Evolutionary conservation across 2,888 invertebrate species (phyloP).

Genomic region (Dicycla oo): DNA sequence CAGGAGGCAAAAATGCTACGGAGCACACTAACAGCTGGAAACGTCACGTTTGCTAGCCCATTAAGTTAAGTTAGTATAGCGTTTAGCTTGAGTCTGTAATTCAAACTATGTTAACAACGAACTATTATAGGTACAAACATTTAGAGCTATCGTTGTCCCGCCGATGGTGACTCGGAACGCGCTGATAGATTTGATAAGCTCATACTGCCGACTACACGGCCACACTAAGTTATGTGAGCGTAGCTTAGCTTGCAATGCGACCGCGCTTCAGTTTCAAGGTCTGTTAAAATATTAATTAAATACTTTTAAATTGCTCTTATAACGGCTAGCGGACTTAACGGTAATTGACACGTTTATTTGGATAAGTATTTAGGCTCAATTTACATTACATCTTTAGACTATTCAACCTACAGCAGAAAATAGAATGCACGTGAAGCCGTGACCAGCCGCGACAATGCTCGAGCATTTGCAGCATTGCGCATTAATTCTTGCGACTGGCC

Average conservation of each 20-base stretch:
- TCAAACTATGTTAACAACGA: too few relatives aligned
- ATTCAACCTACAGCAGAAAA: not conserved
- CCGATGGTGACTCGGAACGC: too few relatives aligned
- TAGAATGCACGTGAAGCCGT: not conserved
- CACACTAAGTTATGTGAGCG: not conserved
- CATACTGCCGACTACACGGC: too few relatives aligned
- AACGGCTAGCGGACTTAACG: not conserved
- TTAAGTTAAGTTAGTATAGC: too few relatives aligned
- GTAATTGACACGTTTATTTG: constrained; percentile 28
- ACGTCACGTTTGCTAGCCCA: not conserved
- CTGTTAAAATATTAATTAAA: constrained; percentile 45
- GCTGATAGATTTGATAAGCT: not conserved
- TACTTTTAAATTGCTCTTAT: constrained; percentile 52
- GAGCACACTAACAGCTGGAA: not conserved
- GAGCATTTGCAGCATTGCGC: not conserved
- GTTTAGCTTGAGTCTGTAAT: not conserved
- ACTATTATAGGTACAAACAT: too few relatives aligned
- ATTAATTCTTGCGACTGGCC: not conserved
- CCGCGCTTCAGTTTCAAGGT: constrained; percentile 20
- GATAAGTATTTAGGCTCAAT: not conserved
- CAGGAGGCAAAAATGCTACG: not conserved
- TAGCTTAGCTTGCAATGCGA: constrained; percentile 26
- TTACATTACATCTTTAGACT: not conserved
- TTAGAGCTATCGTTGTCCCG: too few relatives aligned
- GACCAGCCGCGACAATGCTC: not conserved